Conservation (phyloP, 2,888 invertebrate genomes). For the Ormyrus rosae region DNA sequence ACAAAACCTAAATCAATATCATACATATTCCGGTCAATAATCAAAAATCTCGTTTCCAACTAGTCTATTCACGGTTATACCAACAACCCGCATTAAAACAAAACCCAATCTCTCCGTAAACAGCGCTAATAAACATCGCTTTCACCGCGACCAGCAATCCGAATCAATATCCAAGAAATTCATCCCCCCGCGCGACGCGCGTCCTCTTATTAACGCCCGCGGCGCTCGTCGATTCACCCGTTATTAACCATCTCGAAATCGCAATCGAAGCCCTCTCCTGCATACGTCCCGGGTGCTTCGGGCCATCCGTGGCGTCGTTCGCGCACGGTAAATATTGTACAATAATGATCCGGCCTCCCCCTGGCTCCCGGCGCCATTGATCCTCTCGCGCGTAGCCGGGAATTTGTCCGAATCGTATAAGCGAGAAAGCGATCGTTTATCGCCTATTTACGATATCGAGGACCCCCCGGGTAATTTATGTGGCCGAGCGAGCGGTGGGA, state of each 20-base stretch:
- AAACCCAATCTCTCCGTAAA: too few species aligned
- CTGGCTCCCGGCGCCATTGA: not conserved
- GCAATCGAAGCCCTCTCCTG: conserved; percentile 7
- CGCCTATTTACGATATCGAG: too few species aligned
- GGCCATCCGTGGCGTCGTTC: too few species aligned
- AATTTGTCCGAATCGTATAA: conserved; percentile 14
- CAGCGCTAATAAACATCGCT: too few species aligned
- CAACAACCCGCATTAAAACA: too few species aligned
- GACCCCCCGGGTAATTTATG: conserved; percentile 1
- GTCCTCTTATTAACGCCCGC: conserved; percentile 16
- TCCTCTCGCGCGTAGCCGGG: not conserved
- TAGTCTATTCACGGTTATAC: too few species aligned
- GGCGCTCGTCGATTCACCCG: not conserved
- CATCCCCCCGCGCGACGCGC: not conserved
- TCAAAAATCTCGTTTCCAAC: too few species aligned
- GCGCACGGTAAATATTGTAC: conserved; percentile 19
- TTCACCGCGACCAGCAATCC: too few species aligned
- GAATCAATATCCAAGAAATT: too few species aligned
- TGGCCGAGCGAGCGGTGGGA: not conserved
- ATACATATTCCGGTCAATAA: too few species aligned
- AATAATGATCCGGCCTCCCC: conserved; percentile 18
- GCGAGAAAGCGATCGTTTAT: not conserved
- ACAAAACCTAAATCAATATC: too few species aligned
- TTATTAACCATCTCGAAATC: conserved; percentile 30
- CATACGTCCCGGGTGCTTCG: too few species aligned